Evolutionary conservation across 2,113 vertebrate species (phyloP), one percentile per base, ranked within the genome.

Genomic region (Todiramphus chloris): DNA sequence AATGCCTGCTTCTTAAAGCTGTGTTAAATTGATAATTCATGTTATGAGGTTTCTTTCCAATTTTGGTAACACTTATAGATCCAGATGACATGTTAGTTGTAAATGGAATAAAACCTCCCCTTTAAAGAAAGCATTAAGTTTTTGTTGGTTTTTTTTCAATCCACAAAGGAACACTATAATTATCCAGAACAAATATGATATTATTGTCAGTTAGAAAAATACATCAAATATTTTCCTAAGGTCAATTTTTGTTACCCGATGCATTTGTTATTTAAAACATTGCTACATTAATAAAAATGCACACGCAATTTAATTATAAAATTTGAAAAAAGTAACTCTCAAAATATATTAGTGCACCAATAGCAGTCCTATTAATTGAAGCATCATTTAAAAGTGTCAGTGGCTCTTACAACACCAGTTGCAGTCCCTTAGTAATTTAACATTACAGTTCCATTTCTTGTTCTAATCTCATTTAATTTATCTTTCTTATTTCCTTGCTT

Each of bases 381-480:
- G 89, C 83, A 90, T 96, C 87, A 92, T 93, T 96, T 96, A 79
- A 91, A 82, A 95, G 59, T 53, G 60, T 93, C 92, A 94, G 87
- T 92, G 91, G 74, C 74, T 95, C 75, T 97, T 90, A 91, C 19
- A 92, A 19, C 62, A 91, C 56, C 48, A 16, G 78, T 88, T 92
- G 62, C 89, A 97, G 96, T 96, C 95, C 85, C 64, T 92, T 91
- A 91, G 83, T 92, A 94, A 97, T 96, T 97, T 97, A 97, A 97
- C 91, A 89, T 94, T 93, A 95, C 79, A 96, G 96, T 91, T 98
- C 98, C 67, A 87, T 98, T 98, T 97, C 97, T 97, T 97, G 81
- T 92, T 97, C 96, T 97, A 98, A 98, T 97, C 97, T 97, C 95
- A 94, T 96, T 91, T 98, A 96, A 98, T 98, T 97, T 97, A 95